Evolutionary conservation across 1,140 invertebrate genomes (phyloP), one percentile per base, ranked within the genome.

Genomic region (Anastrepha ludens): DNA sequence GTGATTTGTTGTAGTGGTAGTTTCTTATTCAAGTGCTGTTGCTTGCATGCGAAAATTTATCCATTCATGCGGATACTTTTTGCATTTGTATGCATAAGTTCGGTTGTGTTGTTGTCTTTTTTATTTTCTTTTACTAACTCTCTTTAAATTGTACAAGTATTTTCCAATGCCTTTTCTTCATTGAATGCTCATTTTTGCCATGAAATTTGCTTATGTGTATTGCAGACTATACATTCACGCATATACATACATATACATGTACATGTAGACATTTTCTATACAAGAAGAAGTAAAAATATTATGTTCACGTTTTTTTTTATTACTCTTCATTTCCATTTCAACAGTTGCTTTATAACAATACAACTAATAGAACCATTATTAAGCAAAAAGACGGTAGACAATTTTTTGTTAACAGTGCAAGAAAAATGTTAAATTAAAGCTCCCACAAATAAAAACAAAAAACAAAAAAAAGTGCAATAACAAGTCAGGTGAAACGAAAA

Each of bases 31-130:
- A 50, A 81, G 2, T 50, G 15, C 74, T 55, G 47, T 41, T 20
- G 74, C n/a, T 81, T 81, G 74, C 74, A 81, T 58, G 20, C 74
- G 47, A 81, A 81, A 55, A n/a, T 55, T 81, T 81, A 81, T 11
- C 74, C 70, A 41, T 47, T 74, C 70, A 47, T 47, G 70, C 70
- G 70, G 13, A 47, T 47, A 50, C 17, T 47, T 47, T 70, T 47
- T 74, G 44, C 70, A 74, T 74, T 74, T 74, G 44, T 74, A 74
- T 74, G 70, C 41, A 74, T 17, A 74, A 74, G 11, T 47, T 39
- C 70, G 47, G 29, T 74, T 81, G 50, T 55, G 47, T 29, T 50
- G 47, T 50, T 44, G 7, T 81, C 55, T 81, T 81, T 81, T n/a
- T 81, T 47, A 74, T 47, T 50, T 29, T 81, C 47, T 81, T 81